A percentile compares a stretch with the other conserved stretches of the same genome.
These are phyloP conservation scores for Brachionus rubens DNA, from an alignment of 1,140 invertebrate species.

Conservation along the genomic window DNA sequence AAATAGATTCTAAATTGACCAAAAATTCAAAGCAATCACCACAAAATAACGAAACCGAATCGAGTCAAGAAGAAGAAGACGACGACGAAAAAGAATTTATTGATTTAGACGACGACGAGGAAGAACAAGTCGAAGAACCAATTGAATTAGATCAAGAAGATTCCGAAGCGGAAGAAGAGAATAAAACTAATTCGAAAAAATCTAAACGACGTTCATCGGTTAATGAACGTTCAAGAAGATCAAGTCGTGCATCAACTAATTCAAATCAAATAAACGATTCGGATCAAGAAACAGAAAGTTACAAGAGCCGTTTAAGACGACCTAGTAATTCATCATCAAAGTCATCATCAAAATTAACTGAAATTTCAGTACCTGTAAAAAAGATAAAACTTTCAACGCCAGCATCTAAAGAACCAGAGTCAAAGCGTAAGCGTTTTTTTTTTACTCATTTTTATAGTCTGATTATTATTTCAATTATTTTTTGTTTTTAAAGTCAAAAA, in stretches of 20 bases:
- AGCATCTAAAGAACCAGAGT: background rate
- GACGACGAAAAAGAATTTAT: slow-evolving; percentile 1
- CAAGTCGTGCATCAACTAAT: slow-evolving; percentile 35
- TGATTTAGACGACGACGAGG: slow-evolving; percentile 6
- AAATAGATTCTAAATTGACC: slow-evolving; percentile 2
- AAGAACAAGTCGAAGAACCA: background rate
- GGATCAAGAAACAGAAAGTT: slow-evolving; percentile 15
- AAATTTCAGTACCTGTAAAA: background rate
- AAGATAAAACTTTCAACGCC: slow-evolving; percentile 15
- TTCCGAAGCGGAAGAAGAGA: background rate
- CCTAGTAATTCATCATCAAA: slow-evolving; percentile 18
- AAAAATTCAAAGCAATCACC: background rate
- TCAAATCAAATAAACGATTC: slow-evolving; percentile 6
- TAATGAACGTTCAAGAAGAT: background rate
- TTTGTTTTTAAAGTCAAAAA: background rate
- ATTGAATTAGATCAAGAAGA: slow-evolving; percentile 13
- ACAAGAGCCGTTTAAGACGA: slow-evolving; percentile 19
- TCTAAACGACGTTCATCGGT: slow-evolving; percentile 20
- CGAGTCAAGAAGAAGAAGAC: background rate
- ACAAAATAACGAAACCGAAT: background rate
- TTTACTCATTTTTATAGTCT: background rate
- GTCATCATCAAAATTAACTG: background rate
- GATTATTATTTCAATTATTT: background rate
- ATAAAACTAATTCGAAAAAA: slow-evolving; percentile 29
- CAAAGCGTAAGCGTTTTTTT: background rate